Evolutionary conservation across 2,113 vertebrate genomes (phyloP), one percentile per base, ranked within the genome.

Genomic region (Campylomormyrus numenius): DNA sequence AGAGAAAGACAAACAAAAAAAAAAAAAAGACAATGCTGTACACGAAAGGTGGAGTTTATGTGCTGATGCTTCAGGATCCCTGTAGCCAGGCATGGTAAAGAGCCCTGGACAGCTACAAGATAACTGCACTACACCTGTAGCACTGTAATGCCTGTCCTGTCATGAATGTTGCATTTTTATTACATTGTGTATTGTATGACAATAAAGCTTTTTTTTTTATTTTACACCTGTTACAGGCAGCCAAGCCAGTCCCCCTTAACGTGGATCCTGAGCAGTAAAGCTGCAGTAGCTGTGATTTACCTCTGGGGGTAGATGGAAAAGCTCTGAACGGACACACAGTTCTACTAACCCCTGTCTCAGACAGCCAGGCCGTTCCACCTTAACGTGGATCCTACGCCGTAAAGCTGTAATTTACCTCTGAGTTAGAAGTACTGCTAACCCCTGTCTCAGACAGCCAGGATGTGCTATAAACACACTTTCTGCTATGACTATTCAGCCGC

Each of bases 371-470:
- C 3, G 27, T 11, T 70, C 74, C 35, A 80, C 74, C 74, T 80
- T 80, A 80, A 80, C 5, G 5, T 80, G 31, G 74, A 74, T 24
- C 87, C 70, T 89, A 84, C 90, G 89, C 92, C 86, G 88, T 90
- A 90, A 93, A 93, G 93, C 93, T 92, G 93, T 92, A 91, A 93
- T 90, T 92, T 90, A 83, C 48, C 49, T 92, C n/a, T 53, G 39
- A 85, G 83, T 48, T 89, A 52, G 39, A 52, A 66, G 56, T 90
- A 74, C 88, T 35, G 74, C 62, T 46, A 70, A 85, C 56, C 45
- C 80, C 31, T 88, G 53, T 52, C 83, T 89, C 53, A 58, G 35
- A 85, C 89, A 89, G 42, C 77, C 77, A 85, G 39, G 74, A 85
- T 39, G 52, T 56, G 10, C 45, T 31, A 24, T 24, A 89, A 89